Conservation (phyloP, 2,113 vertebrate genomes). For the Kryptolebias marmoratus region DNA sequence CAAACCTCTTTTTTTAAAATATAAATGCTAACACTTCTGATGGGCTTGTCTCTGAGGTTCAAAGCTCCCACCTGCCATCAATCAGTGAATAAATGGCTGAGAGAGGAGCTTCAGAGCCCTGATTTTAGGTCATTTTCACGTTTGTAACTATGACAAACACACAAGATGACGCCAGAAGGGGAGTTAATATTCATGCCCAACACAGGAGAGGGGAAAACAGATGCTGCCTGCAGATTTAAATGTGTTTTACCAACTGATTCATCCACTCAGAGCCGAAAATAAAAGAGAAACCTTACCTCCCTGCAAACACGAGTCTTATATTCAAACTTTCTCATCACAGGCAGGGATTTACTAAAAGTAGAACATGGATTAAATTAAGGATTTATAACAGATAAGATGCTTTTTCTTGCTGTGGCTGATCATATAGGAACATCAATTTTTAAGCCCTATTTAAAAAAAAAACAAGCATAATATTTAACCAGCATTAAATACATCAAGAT, state of each 20-base stretch:
- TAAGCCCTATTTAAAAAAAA: too few species aligned
- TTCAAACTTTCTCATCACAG: neutral
- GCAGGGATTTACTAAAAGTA: neutral
- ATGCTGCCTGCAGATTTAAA: neutral
- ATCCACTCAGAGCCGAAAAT: neutral
- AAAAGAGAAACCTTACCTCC: neutral
- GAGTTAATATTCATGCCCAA: constrained; percentile 7
- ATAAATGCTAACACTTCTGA: constrained; percentile 25
- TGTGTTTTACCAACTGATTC: neutral
- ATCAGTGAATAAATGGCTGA: constrained; percentile 18
- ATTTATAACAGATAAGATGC: neutral
- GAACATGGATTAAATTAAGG: neutral
- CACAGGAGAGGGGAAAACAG: neutral
- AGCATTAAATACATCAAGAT: too few species aligned
- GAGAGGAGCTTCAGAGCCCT: constrained; percentile 10
- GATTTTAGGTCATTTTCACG: constrained; percentile 36
- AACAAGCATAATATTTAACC: too few species aligned
- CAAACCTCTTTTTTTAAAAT: constrained; percentile 6
- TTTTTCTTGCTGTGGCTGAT: neutral
- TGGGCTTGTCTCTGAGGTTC: constrained; percentile 48
- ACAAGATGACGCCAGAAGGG: constrained; percentile 3
- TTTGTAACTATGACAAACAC: constrained; percentile 40
- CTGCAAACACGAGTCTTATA: neutral
- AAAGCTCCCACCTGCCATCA: constrained; percentile 71
- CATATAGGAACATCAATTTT: too few species aligned